Percentiles rank a stretch among this genome's conserved stretches.
phyloP scores from a whole-genome alignment of 2,113 vertebrate genomes.

The Clinocottus analis region DNA sequence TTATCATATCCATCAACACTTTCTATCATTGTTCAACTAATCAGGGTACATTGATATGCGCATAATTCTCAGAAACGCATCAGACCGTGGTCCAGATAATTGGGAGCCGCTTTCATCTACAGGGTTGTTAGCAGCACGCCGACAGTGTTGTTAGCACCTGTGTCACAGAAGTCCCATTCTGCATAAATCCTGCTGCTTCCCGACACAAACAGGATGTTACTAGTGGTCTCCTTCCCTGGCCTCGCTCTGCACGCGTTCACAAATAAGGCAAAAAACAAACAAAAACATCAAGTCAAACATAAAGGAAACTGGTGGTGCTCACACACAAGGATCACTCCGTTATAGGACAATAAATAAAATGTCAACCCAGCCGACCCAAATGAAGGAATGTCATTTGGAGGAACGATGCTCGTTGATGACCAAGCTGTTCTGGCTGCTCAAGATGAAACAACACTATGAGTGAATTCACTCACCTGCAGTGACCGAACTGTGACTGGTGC shows the following conservation, averaged over 20 bases:
- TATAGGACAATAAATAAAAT: no score
- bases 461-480: neutral
- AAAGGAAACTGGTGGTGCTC: neutral
- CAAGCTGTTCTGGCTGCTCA: neutral
- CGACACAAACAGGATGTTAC: constrained; percentile 25
- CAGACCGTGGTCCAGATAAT: neutral
- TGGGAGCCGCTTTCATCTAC: neutral
- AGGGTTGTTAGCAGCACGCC: neutral
- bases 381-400: neutral
- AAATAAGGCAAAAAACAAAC: constrained; percentile 5
- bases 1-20: neutral
- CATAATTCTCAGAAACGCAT: neutral
- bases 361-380: neutral
- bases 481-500: neutral
- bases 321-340: neutral
- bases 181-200: constrained; percentile 24
- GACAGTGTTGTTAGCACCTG: neutral
- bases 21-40: neutral
- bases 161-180: neutral
- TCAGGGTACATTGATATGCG: neutral
- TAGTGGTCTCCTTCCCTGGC: constrained; percentile 10
- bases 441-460: neutral
- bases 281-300: neutral
- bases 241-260: neutral
- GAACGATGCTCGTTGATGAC: neutral